phyloP scores from a whole-genome alignment of 2,888 invertebrate species.

The Apodemia duryi region DNA sequence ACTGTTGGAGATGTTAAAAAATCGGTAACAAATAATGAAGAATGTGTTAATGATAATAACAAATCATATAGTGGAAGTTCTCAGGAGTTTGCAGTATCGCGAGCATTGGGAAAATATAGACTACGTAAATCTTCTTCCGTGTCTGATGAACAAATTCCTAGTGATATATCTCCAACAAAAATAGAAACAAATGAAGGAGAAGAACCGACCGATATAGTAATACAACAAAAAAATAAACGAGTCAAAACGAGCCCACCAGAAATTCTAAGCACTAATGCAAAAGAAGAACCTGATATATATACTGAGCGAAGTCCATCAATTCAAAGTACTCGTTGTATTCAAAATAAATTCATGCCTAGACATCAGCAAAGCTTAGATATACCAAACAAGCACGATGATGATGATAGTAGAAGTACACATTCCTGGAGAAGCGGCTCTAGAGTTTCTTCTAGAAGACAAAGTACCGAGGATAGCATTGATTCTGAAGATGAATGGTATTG shows the following conservation, averaged over 20 bases:
- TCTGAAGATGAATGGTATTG: constrained; percentile 97
- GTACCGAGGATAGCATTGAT: constrained; percentile 95
- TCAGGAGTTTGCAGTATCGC: constrained; percentile 91
- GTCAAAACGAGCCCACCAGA: constrained; percentile 59
- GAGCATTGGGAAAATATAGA: constrained; percentile 89
- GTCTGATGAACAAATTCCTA: constrained; percentile 83
- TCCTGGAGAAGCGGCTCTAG: constrained; percentile 92
- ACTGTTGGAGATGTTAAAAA: constrained; percentile 87
- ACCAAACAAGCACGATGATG: constrained; percentile 87
- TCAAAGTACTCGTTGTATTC: constrained; percentile 78
- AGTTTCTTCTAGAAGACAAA: constrained; percentile 91
- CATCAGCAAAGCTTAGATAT: constrained; percentile 90
- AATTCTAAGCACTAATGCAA: constrained; percentile 53
- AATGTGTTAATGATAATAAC: constrained; percentile 75
- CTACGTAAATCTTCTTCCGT: constrained; percentile 85
- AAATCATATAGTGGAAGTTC: constrained; percentile 82
- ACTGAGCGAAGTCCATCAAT: constrained; percentile 84
- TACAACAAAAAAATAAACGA: constrained; percentile 50
- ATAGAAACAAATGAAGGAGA: constrained; percentile 46
- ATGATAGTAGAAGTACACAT: constrained; percentile 92
- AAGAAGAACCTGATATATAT: constrained; percentile 71
- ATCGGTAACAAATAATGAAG: constrained; percentile 79
- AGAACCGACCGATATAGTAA: constrained; percentile 43
- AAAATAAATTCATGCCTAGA: constrained; percentile 81
- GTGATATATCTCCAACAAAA: constrained; percentile 64